phyloP scores from a whole-genome alignment of 1,140 invertebrate species.

The Bombus pyrosoma region DNA sequence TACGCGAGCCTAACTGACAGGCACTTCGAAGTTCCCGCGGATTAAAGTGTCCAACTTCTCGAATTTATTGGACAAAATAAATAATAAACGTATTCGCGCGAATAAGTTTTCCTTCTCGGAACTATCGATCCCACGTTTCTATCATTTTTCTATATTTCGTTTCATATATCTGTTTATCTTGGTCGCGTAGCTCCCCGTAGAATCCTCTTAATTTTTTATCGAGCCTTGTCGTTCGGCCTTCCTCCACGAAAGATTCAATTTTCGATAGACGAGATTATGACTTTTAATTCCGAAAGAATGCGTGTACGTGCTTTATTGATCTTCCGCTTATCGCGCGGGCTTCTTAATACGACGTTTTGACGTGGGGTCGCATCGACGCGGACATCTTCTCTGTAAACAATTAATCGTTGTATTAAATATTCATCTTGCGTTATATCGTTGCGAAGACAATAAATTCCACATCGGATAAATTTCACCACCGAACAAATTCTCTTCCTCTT shows the following conservation, averaged over 20 bases:
- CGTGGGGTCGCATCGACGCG: constrained; percentile 19
- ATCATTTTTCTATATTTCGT: neutral
- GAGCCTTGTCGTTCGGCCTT: neutral
- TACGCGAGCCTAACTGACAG: constrained; percentile 77
- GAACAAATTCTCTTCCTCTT: neutral
- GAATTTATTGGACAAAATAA: constrained; percentile 74
- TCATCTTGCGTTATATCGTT: neutral
- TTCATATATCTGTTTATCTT: no score
- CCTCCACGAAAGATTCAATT: constrained; percentile 75
- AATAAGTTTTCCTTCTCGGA: constrained; percentile 35
- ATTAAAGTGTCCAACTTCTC: constrained; percentile 80
- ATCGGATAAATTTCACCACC: no score
- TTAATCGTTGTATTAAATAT: constrained; percentile 47
- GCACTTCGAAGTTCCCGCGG: constrained; percentile 75
- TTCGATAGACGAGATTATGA: constrained; percentile 72
- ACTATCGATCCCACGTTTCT: neutral
- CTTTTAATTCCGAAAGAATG: constrained; percentile 70
- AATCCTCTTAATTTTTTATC: neutral
- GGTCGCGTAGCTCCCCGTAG: no score
- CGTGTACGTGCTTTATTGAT: constrained; percentile 78
- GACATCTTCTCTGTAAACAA: neutral
- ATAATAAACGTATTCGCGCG: constrained; percentile 56
- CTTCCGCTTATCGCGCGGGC: constrained; percentile 66
- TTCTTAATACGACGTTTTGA: constrained; percentile 63
- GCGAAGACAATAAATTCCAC: neutral